Base-by-base conservation (phyloP, 1,140 invertebrate genomes). In the Drosophila rufa region DNA sequence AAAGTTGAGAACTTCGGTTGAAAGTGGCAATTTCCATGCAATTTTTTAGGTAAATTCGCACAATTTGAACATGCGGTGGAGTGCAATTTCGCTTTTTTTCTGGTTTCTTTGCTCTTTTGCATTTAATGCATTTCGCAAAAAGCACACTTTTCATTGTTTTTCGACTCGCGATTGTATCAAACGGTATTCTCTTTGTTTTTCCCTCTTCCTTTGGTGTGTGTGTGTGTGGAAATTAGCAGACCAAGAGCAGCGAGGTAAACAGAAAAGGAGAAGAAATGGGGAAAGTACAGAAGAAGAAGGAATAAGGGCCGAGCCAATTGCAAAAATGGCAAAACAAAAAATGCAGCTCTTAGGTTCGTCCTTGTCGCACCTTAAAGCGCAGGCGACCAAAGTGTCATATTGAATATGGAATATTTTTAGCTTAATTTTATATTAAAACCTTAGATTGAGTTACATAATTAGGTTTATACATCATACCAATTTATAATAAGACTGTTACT, bases 61-160 rank as follows among this genome's bases (percentile, higher is more conserved):
- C 55, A 79, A 89, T 90, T 75, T 56, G 69, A 90, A 85, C 85
- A 89, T 89, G 79, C 85, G 81, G 85, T 89, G 70, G 61, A 89
- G 85, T 89, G 85, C 78, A 70, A 61, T 60, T 62, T 43, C 42
- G 51, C 47, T 25, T 50, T 38, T 48, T 48, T 19, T 14, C 12
- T 25, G 14, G 8, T 25, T 48, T 51, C 19, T 61, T 50, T 50
- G 46, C 19, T 61, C 47, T 61, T 53, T 43, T 50, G 51, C 57
- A 64, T 76, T 89, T 78, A 89, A 83, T 89, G 84, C 80, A 89
- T 60, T 80, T 65, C 43, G 33, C 48, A 22, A 43, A 58, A 70
- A 70, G 33, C 42, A 4, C 33, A 50, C 48, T 66, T 70, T 79
- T 30, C 56, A 80, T 87, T 87, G 75, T 79, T 71, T 73, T 53